These are phyloP conservation scores for Drosophila ambigua DNA, from an alignment of 1,140 invertebrate species.

Conservation along the genomic window DNA sequence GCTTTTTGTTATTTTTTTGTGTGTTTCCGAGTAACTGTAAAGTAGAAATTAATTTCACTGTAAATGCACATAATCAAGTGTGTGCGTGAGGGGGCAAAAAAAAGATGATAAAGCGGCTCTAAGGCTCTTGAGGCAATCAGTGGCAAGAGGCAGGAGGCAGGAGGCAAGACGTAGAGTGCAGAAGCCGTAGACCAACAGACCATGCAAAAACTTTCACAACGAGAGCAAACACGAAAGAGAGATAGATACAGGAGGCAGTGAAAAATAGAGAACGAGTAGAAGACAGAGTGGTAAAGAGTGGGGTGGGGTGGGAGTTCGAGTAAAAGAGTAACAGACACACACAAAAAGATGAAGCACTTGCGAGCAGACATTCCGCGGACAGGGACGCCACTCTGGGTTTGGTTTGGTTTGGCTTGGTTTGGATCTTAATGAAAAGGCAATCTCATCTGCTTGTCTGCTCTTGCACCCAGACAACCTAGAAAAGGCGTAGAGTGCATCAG, in stretches of 20 bases:
- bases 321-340: slow-evolving; percentile 32
- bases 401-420: slow-evolving; percentile 2
- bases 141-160: slow-evolving; percentile 1
- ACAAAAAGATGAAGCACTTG: slow-evolving; percentile 64
- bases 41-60: slow-evolving; percentile 80
- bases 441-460: slow-evolving; percentile 50
- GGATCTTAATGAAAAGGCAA: slow-evolving; percentile 70
- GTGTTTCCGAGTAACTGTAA: slow-evolving; percentile 52
- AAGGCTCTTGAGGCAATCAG: slow-evolving; percentile 42
- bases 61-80: slow-evolving; percentile 79
- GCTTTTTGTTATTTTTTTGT: slow-evolving; percentile 7
- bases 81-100: slow-evolving; percentile 41
- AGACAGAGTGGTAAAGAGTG: too few species aligned
- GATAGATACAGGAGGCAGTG: neutral
- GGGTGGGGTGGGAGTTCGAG: neutral
- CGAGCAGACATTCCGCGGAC: slow-evolving; percentile 47
- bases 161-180: slow-evolving; percentile 35
- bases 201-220: slow-evolving; percentile 49
- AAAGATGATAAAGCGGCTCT: slow-evolving; percentile 57
- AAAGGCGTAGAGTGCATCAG: slow-evolving; percentile 27
- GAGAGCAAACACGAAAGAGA: slow-evolving; percentile 12
- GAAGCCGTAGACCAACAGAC: slow-evolving; percentile 49
- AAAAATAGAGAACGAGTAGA: neutral
- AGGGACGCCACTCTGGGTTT: too few species aligned
- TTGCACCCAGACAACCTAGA: slow-evolving; percentile 25